These are phyloP conservation scores for Oxystoma pomonae DNA, from an alignment of 2,888 invertebrate species.

Conservation along the genomic window DNA sequence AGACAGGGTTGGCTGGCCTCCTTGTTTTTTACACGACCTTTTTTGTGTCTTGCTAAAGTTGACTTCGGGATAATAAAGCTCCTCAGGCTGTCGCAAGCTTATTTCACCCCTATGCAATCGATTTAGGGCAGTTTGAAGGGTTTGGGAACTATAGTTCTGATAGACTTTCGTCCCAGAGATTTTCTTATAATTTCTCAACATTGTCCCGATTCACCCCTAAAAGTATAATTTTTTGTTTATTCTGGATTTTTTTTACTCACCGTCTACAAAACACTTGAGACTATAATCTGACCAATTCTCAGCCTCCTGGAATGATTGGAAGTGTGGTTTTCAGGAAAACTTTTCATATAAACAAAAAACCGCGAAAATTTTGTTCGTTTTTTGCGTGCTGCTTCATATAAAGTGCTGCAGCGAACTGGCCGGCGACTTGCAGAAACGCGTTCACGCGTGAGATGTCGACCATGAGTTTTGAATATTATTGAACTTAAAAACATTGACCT, in stretches of 20 bases:
- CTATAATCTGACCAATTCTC: neutral
- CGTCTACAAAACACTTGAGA: neutral
- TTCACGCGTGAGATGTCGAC: neutral
- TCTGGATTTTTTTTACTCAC: neutral
- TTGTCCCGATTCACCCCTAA: slow-evolving; percentile 7
- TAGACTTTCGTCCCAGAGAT: neutral
- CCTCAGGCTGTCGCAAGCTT: slow-evolving; percentile 3
- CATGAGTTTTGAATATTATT: neutral
- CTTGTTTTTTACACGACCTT: slow-evolving; percentile 2
- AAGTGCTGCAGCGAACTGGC: neutral
- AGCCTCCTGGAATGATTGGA: neutral
- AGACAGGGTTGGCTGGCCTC: slow-evolving; percentile 1
- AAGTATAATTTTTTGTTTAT: neutral
- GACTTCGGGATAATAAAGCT: slow-evolving; percentile 5
- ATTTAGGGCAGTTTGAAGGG: neutral
- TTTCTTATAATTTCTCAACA: slow-evolving; percentile 6
- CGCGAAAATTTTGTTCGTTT: neutral
- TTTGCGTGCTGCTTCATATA: neutral
- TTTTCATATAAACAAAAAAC: neutral
- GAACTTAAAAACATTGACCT: neutral
- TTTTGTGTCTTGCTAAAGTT: slow-evolving; percentile 2
- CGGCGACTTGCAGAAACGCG: neutral
- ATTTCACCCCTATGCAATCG: slow-evolving; percentile 5
- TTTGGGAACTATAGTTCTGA: slow-evolving; percentile 2
- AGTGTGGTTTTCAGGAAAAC: neutral